Evolutionary conservation across 2,113 vertebrate species (phyloP).

Genomic region (Sinocyclocheilus grahami): DNA sequence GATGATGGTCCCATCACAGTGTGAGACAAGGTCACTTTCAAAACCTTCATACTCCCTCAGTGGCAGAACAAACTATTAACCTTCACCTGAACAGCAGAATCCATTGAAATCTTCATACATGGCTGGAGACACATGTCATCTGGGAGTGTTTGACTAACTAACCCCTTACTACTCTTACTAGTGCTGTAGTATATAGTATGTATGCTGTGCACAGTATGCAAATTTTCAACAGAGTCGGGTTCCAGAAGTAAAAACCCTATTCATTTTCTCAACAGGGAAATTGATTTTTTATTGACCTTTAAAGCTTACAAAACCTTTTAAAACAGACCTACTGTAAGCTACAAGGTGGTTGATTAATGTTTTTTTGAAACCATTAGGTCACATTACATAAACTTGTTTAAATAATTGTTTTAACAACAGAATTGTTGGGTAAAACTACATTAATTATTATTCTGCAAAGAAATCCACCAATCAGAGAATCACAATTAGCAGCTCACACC

Average conservation of each 20-base stretch:
- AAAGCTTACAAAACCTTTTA: neutral
- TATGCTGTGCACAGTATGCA: neutral
- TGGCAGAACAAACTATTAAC: constrained; percentile 8
- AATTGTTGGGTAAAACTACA: neutral
- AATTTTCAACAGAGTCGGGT: neutral
- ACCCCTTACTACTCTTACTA: neutral
- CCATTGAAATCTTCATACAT: constrained; percentile 7
- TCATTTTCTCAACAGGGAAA: neutral
- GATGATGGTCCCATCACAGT: neutral
- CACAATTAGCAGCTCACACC: neutral
- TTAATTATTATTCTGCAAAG: neutral
- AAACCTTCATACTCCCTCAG: constrained; percentile 2
- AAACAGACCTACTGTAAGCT: too few relatives aligned
- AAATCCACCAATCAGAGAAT: neutral
- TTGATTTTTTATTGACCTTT: neutral
- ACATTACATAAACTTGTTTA: neutral
- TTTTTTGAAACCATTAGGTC: too few relatives aligned
- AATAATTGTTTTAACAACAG: neutral
- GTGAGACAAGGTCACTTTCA: constrained; percentile 12
- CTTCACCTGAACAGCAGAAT: constrained; percentile 18
- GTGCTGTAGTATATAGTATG: neutral
- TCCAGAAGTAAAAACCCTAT: neutral
- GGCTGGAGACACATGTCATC: neutral
- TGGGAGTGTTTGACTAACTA: constrained; percentile 1
- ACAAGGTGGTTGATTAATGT: too few relatives aligned